These are phyloP conservation scores for Sthenelais limicola DNA, from an alignment of 2,888 invertebrate species.

Conservation along the genomic window DNA sequence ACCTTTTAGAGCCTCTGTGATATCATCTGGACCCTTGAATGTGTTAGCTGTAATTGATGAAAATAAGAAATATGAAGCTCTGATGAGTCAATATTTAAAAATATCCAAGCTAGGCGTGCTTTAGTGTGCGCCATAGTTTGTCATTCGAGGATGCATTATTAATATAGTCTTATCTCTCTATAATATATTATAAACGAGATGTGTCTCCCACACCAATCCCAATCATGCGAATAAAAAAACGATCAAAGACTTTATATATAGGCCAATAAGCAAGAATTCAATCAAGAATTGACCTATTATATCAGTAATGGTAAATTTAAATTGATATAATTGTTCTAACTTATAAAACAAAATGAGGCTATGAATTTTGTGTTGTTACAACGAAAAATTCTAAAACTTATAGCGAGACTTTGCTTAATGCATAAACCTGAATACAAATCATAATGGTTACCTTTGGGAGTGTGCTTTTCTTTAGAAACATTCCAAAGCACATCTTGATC, in stretches of 20 bases:
- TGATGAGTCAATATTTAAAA: too few species aligned
- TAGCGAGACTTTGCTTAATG: neutral
- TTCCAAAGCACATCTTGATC: constrained; percentile 68
- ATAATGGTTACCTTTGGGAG: constrained; percentile 56
- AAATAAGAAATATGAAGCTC: neutral
- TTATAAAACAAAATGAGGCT: neutral
- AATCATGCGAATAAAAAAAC: too few species aligned
- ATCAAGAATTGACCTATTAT: too few species aligned
- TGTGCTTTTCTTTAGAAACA: constrained; percentile 69
- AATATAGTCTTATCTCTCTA: too few species aligned
- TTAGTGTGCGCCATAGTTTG: too few species aligned
- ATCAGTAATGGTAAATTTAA: too few species aligned
- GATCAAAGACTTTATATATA: too few species aligned
- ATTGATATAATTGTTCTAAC: neutral
- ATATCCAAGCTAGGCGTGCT: too few species aligned
- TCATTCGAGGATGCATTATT: too few species aligned
- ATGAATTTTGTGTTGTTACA: neutral
- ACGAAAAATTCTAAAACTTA: constrained; percentile 22
- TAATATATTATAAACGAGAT: too few species aligned
- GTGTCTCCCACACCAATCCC: too few species aligned
- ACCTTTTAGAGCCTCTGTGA: neutral
- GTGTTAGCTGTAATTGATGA: constrained; percentile 42
- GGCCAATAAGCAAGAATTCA: too few species aligned
- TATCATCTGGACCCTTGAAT: constrained; percentile 23
- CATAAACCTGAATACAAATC: neutral